Conservation (phyloP, 2,888 invertebrate genomes). For the Arrhopalites spinosus region DNA sequence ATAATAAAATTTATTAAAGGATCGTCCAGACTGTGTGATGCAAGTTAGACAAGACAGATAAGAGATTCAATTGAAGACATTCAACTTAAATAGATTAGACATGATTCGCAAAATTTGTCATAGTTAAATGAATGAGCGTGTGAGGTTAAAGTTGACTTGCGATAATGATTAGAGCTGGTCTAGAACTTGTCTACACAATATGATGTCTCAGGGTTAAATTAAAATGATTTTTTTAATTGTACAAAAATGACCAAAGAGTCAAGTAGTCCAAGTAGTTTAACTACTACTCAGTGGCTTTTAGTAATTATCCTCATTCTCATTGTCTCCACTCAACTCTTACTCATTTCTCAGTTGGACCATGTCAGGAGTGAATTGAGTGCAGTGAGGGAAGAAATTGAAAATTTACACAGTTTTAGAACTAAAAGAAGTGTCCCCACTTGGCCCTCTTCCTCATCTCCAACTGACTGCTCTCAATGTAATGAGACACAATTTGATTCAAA, state of each 20-base stretch:
- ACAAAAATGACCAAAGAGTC: conserved; percentile 21
- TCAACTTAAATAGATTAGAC: no score
- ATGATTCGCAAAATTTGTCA: background rate
- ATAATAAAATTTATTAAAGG: no score
- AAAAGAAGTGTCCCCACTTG: background rate
- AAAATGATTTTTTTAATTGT: background rate
- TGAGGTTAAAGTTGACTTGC: background rate
- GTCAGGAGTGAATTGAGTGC: conserved; percentile 9
- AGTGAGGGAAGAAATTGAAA: background rate
- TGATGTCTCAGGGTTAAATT: background rate
- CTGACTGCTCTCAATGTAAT: conserved; percentile 27
- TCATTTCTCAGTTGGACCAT: background rate
- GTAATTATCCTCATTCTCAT: background rate
- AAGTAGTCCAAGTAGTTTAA: background rate
- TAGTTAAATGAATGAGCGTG: background rate
- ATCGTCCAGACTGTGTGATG: no score
- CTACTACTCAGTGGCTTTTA: conserved; percentile 7
- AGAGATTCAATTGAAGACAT: no score
- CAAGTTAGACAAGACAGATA: no score
- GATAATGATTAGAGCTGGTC: background rate
- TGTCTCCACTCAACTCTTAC: background rate
- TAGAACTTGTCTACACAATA: no score
- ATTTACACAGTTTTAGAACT: background rate
- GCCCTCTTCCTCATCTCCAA: background rate
- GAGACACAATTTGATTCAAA: background rate